These are phyloP conservation scores for Artemisiospiza belli DNA, from an alignment of 2,113 vertebrate species.

Conservation along the genomic window DNA sequence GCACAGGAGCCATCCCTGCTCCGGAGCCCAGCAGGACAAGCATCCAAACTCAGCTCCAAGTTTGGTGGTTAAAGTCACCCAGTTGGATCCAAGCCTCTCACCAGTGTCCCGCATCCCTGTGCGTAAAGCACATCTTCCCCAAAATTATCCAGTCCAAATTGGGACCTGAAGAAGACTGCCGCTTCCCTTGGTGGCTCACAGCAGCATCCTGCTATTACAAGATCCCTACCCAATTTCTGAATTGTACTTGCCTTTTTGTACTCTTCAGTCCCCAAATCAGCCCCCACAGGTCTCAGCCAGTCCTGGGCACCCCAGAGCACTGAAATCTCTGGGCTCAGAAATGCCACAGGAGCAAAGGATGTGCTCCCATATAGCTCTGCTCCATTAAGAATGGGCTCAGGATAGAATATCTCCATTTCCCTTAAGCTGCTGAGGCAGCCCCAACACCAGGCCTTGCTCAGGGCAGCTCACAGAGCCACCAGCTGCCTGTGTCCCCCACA, in stretches of 20 bases:
- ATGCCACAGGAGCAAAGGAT: background rate
- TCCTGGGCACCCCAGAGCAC: background rate
- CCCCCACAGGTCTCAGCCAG: background rate
- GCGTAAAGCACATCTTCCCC: background rate
- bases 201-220: background rate
- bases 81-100: background rate
- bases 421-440: accelerated
- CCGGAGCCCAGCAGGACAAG: background rate
- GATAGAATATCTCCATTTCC: background rate
- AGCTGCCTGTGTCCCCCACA: accelerated
- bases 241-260: background rate
- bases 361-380: background rate
- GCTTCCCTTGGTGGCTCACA: background rate
- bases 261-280: background rate
- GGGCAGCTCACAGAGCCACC: background rate
- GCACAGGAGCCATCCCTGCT: background rate
- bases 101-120: accelerated
- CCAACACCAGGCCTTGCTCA: accelerated
- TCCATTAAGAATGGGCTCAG: background rate
- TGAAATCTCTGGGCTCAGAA: background rate
- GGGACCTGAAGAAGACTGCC: background rate
- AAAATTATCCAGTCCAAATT: background rate
- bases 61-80: background rate
- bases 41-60: background rate
- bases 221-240: background rate